Conservation (phyloP, 2,888 invertebrate species). For the Chloroclystis v-ata region DNA sequence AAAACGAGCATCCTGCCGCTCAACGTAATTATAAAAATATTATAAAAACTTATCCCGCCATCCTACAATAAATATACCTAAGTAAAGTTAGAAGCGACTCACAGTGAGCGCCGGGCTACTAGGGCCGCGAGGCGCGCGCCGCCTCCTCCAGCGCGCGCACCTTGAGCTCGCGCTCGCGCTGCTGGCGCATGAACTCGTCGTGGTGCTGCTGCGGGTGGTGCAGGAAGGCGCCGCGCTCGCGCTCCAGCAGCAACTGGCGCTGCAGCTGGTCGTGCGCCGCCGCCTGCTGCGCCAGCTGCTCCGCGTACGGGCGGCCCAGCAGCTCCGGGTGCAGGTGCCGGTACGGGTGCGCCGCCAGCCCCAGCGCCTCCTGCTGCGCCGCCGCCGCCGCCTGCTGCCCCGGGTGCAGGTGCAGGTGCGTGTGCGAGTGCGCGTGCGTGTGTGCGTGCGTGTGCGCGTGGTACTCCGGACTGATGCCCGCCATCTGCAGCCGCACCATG, state of each 20-base stretch:
- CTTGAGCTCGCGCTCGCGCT: slow-evolving; percentile 90
- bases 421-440: slow-evolving; percentile 93
- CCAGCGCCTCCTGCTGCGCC: slow-evolving; percentile 81
- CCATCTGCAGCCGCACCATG: slow-evolving; percentile 95
- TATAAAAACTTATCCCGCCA: slow-evolving; percentile 58
- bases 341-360: slow-evolving; percentile 73
- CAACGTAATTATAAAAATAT: slow-evolving; percentile 71
- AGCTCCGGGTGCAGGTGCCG: slow-evolving; percentile 86
- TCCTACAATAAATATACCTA: slow-evolving; percentile 62
- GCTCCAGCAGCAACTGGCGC: slow-evolving; percentile 89
- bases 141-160: slow-evolving; percentile 92
- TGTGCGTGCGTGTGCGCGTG: slow-evolving; percentile 96
- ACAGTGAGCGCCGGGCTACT: slow-evolving; percentile 30
- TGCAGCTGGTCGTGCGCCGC: slow-evolving; percentile 92
- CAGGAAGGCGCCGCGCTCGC: slow-evolving; percentile 83
- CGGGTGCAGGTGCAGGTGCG: slow-evolving; percentile 88
- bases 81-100: slow-evolving; percentile 52
- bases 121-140: slow-evolving; percentile 81
- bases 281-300: slow-evolving; percentile 87
- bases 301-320: slow-evolving; percentile 88
- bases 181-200: slow-evolving; percentile 82
- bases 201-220: slow-evolving; percentile 77
- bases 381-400: slow-evolving; percentile 82
- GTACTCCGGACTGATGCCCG: slow-evolving; percentile 91
- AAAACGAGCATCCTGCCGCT: slow-evolving; percentile 71